Evolutionary conservation across 1,140 invertebrate species (phyloP).

Genomic region (Zaprionus inermis): DNA sequence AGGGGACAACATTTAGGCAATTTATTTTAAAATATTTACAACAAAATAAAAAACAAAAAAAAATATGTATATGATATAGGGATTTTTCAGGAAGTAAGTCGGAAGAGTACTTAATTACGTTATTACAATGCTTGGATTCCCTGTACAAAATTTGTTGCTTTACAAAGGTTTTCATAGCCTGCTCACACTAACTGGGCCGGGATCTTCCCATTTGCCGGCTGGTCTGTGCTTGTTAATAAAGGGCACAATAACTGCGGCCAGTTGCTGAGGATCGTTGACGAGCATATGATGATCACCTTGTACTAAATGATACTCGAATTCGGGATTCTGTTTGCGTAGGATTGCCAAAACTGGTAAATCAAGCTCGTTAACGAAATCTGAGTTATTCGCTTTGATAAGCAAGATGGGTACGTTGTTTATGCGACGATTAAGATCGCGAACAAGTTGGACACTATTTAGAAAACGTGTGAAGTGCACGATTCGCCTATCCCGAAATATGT

Average conservation of each 20-base stretch:
- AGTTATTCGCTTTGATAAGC: conserved; percentile 19
- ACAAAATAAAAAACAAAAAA: conserved; percentile 56
- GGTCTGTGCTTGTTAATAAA: conserved; percentile 25
- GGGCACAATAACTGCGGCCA: conserved; percentile 21
- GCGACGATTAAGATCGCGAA: conserved; percentile 8
- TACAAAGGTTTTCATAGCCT: conserved; percentile 2
- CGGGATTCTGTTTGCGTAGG: conserved; percentile 28
- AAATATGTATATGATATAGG: background rate
- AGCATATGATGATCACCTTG: conserved; percentile 18
- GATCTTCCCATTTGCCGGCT: background rate
- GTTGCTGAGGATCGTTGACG: conserved; percentile 22
- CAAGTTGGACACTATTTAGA: background rate
- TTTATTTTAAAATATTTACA: conserved; percentile 35
- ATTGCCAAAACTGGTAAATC: conserved; percentile 4
- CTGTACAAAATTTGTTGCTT: too few relatives aligned
- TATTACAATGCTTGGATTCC: background rate
- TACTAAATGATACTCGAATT: conserved; percentile 23
- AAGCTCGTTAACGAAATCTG: conserved; percentile 4
- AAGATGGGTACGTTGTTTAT: conserved; percentile 24
- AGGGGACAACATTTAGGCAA: conserved; percentile 44
- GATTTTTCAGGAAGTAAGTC: background rate
- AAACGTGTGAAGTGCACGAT: conserved; percentile 1
- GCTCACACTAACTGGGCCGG: conserved; percentile 5
- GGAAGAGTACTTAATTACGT: background rate
- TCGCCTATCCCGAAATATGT: conserved; percentile 7